Percentiles rank a stretch among this genome's conserved stretches.
These are phyloP conservation scores for Myioborus melanocephalus DNA, from an alignment of 2,797 vertebrate genomes.

Conservation along the genomic window DNA sequence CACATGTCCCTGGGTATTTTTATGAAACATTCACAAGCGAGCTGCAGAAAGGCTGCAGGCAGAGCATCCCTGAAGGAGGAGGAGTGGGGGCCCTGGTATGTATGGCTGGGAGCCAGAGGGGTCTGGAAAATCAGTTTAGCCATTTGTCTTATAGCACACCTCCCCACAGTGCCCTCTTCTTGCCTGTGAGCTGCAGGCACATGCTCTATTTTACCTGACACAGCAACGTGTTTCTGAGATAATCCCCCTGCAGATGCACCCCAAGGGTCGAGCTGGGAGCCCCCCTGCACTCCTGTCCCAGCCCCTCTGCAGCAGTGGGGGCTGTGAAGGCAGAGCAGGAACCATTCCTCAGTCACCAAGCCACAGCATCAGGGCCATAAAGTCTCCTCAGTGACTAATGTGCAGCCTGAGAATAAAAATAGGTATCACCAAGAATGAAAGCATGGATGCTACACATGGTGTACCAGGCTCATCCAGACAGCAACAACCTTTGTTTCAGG, in stretches of 20 bases:
- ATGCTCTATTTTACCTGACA: not conserved
- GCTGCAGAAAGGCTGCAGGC: not conserved
- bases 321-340: not conserved
- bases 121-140: not conserved
- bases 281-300: not conserved
- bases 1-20: not conserved
- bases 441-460: rapidly evolving
- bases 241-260: not conserved
- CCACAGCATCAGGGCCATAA: not conserved
- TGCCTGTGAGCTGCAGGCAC: rapidly evolving
- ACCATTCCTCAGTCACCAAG: not conserved
- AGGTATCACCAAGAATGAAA: not conserved
- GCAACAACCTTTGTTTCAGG: not conserved
- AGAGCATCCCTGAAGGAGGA: not conserved
- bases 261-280: not conserved
- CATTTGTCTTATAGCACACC: not conserved
- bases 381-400: not conserved
- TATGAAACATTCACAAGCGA: not conserved
- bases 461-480: not conserved
- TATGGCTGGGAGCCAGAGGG: not conserved
- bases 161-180: not conserved
- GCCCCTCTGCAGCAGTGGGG: not conserved
- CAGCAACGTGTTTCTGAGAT: not conserved
- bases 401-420: not conserved
- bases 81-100: not conserved